Evolutionary conservation across 2,113 vertebrate species (phyloP), one percentile per base, ranked within the genome.

Genomic region (Antechinus stuartii): DNA sequence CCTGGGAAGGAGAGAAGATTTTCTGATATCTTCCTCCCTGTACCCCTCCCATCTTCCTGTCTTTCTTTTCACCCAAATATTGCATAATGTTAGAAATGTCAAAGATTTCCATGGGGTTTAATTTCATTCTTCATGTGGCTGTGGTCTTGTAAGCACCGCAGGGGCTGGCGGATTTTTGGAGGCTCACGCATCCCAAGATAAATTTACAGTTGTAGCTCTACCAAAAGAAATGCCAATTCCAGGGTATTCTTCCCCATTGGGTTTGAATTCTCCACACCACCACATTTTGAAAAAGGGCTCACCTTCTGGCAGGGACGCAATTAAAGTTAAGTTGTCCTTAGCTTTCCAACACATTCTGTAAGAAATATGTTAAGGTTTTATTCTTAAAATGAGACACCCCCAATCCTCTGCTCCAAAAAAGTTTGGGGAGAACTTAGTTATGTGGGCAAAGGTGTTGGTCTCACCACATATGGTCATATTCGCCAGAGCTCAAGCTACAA

Each of bases 1-100:
- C 97, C 98, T 98, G 98, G 98, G 98, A 97, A 97, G 96, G 97
- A 96, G 96, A 98, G 96, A 97, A 97, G 96, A 91, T 97, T 96
- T 98, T 98, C 96, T 97, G 92, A 94, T 94, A 55, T 92, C 42
- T 24, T 16, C 76, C 50, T 91, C 42, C 94, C 93, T 42, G 90
- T 95, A 68, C 25, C 53, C 61, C 68, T 47, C 54, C 61, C 26
- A 84, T 84, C 35, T 84, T 30, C 55, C 42, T 23, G n/a, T 89
- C 95, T 96, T 95, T 92, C 94, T 98, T 97, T 98, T 98, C 98
- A 98, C 98, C 98, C 98, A 98, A 99, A 98, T 96, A 98, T 99
- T 98, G 98, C 98, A 98, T 98, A 99, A 98, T 98, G 97, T 96
- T 91, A 97, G 98, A 98, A 98, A 98, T 98, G 98, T 98, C 98